Evolutionary conservation across 2,888 invertebrate genomes (phyloP).

Genomic region (Nemurella pictetii): DNA sequence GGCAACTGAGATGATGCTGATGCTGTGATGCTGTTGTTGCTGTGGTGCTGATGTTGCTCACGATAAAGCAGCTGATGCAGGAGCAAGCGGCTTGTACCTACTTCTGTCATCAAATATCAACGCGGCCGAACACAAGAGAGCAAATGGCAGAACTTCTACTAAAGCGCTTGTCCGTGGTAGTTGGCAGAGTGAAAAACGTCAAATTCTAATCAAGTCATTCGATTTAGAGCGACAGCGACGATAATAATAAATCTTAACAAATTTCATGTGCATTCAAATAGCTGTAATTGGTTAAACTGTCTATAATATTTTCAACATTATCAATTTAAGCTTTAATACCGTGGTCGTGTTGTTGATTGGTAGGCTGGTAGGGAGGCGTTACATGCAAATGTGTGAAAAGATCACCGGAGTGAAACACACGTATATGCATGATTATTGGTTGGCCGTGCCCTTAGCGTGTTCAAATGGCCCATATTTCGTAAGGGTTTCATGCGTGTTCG

Average conservation of each 20-base stretch:
- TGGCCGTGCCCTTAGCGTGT: conserved; percentile 11
- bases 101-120: background rate
- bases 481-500: background rate
- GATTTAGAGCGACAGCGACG: background rate
- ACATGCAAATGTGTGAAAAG: conserved; percentile 7
- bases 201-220: background rate
- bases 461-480: background rate
- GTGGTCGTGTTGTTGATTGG: background rate
- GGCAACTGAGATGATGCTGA: no score
- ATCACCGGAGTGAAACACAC: background rate
- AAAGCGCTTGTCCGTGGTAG: background rate
- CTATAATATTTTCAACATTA: background rate
- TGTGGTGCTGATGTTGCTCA: background rate
- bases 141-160: background rate
- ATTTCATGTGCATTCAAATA: background rate
- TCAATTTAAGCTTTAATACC: background rate
- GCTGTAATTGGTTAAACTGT: background rate
- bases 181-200: background rate
- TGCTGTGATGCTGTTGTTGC: no score
- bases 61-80: no score
- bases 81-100: no score
- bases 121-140: background rate
- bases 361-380: background rate
- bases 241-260: background rate
- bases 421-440: background rate